Percentiles rank a stretch among this genome's conserved stretches.
Conservation (phyloP, 1,140 invertebrate genomes). For the Polypedilum pembai region DNA sequence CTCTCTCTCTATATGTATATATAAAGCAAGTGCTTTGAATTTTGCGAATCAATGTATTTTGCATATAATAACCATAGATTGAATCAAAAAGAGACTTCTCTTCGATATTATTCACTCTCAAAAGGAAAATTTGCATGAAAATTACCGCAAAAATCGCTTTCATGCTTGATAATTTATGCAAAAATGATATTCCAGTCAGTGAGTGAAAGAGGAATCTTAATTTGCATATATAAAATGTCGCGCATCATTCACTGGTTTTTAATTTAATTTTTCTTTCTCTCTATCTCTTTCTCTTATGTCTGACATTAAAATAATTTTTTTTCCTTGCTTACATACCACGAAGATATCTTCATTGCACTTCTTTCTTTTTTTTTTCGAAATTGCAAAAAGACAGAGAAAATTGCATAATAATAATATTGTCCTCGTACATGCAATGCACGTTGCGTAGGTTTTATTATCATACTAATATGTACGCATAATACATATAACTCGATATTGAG, state of each 20-base stretch:
- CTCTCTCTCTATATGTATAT: too few relatives aligned
- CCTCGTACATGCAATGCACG: slow-evolving; percentile 15
- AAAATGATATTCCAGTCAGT: neutral
- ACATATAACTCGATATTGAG: slow-evolving; percentile 1
- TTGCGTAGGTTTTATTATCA: slow-evolving; percentile 15
- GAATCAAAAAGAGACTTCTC: slow-evolving; percentile 8
- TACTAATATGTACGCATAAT: slow-evolving; percentile 16
- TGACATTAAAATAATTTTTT: slow-evolving; percentile 8
- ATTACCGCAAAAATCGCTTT: slow-evolving; percentile 26
- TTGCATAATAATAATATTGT: slow-evolving; percentile 23
- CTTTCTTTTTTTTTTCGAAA: slow-evolving; percentile 14
- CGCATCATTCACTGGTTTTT: slow-evolving; percentile 16
- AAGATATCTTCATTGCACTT: neutral
- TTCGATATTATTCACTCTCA: neutral
- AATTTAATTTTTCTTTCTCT: neutral
- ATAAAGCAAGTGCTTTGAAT: slow-evolving; percentile 12
- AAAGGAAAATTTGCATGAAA: slow-evolving; percentile 27
- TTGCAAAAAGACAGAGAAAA: neutral
- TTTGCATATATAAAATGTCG: slow-evolving; percentile 26
- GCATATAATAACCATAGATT: slow-evolving; percentile 26
- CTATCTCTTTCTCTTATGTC: neutral
- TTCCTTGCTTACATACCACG: too few relatives aligned
- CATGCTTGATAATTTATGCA: slow-evolving; percentile 25
- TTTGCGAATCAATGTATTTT: slow-evolving; percentile 21
- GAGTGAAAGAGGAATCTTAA: neutral